Percentiles rank a stretch among this genome's conserved stretches.
phyloP scores from a whole-genome alignment of 2,797 vertebrate genomes.

The Cirrhinus molitorella region DNA sequence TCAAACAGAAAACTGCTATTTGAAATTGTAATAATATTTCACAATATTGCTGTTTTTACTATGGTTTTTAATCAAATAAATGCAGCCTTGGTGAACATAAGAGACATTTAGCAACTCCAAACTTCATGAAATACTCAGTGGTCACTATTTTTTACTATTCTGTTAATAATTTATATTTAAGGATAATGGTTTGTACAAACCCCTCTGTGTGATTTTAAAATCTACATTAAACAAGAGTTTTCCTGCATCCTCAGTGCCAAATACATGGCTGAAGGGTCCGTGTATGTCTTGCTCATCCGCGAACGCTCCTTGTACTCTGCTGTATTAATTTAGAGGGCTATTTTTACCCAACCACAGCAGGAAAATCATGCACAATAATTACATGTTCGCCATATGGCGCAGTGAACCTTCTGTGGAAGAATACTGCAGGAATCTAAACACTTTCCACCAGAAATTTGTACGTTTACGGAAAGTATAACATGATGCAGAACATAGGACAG shows the following conservation, averaged over 20 bases:
- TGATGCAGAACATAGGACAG: not conserved
- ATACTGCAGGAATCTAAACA: not conserved
- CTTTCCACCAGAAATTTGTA: not conserved
- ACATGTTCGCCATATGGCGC: slow-evolving; percentile 27
- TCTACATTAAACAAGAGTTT: not conserved
- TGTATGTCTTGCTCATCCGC: not conserved
- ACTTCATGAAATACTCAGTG: not conserved
- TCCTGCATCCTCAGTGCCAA: not conserved
- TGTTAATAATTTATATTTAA: not conserved
- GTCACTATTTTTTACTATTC: not conserved
- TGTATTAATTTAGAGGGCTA: slow-evolving; percentile 44
- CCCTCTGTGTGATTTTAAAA: not conserved
- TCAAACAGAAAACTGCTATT: not conserved
- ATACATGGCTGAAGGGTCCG: not conserved
- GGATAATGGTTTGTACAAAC: not conserved
- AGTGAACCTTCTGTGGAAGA: not conserved
- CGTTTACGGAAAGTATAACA: not conserved
- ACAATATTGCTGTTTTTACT: not conserved
- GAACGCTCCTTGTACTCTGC: slow-evolving; percentile 18
- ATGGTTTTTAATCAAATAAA: not conserved
- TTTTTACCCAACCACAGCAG: slow-evolving; percentile 52
- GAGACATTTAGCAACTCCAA: not conserved
- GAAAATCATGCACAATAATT: slow-evolving; percentile 46
- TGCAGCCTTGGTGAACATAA: not conserved
- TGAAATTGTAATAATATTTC: not conserved